These are phyloP conservation scores for Eupelmus urozonus DNA, from an alignment of 2,888 invertebrate genomes.

Conservation along the genomic window DNA sequence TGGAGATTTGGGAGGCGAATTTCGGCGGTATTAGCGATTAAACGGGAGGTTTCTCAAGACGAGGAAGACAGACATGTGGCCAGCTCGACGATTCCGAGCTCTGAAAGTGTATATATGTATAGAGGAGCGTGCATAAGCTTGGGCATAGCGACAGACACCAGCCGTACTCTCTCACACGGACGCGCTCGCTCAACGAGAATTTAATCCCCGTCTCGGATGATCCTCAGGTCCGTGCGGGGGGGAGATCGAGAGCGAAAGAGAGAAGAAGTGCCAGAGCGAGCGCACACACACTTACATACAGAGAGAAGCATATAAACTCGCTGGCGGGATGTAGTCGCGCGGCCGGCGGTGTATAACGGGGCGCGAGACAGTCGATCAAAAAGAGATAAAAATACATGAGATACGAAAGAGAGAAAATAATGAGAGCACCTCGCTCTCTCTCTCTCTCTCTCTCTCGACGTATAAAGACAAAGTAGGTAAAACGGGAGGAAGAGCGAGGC, in stretches of 20 bases:
- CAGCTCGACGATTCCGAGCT: too few relatives aligned
- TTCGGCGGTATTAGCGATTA: too few relatives aligned
- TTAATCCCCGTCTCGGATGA: slow-evolving; percentile 7
- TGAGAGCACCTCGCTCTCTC: too few relatives aligned
- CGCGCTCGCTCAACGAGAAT: neutral
- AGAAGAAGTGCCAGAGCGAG: neutral
- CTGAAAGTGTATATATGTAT: too few relatives aligned
- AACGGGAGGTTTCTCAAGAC: too few relatives aligned
- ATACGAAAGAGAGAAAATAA: slow-evolving; percentile 23
- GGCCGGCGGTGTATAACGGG: slow-evolving; percentile 3
- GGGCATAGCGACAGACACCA: too few relatives aligned
- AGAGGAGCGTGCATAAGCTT: too few relatives aligned
- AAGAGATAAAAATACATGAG: slow-evolving; percentile 34
- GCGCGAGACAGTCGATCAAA: slow-evolving; percentile 31
- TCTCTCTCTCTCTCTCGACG: too few relatives aligned
- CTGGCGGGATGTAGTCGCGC: too few relatives aligned
- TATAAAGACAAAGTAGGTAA: slow-evolving; percentile 37
- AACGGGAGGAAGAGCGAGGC: slow-evolving; percentile 20
- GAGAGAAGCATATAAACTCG: neutral
- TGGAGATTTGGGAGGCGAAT: too few relatives aligned
- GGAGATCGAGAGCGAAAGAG: neutral
- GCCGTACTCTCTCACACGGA: too few relatives aligned
- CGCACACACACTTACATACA: neutral
- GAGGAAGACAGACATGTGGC: too few relatives aligned
- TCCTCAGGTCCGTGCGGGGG: neutral